Base-by-base conservation (phyloP, 2,797 vertebrate species). In the Lutjanus argentimaculatus region DNA sequence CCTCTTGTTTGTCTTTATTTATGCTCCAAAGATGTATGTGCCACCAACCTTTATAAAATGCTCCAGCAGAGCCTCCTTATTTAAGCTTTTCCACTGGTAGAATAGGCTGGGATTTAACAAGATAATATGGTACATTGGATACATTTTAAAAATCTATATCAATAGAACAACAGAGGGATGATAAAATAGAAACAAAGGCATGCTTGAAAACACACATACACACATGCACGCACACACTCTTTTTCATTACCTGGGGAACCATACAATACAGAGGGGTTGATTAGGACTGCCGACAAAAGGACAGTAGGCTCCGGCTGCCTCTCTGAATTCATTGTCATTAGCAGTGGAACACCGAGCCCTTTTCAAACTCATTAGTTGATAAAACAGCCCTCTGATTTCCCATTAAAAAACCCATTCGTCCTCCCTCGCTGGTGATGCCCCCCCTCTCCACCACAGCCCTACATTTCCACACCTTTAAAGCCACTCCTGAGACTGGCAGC, bases 361-460 rank as follows among this genome's bases (percentile, higher is more conserved):
- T 94, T 93, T 93, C 89, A 92, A 93, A 95, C 92, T 95, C 93
- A 95, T 95, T 95, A 95, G 91, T 91, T 93, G 93, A 95, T 95
- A 94, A 95, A 95, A 94, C 91, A 93, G 90, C 88, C 85, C 88
- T 94, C 93, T 89, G 93, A 94, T 94, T 95, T 93, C 86, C 90
- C 83, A 93, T 95, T 94, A 91, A 94, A 94, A 92, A 91, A 85
- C 59, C 69, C 84, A 93, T 94, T 87, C 53, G 67, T 92, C 87
- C 88, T 88, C 91, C 80, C 77, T 88, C 53, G 30, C 84, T 88
- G 72, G 19, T 6, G 58, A 84, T 61, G 85, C 77, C 30, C 74
- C 72, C 77, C 53, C 13, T 45, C 43, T 12, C 3, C 57, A 43
- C 69, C 12, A 1, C 72, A 65, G 80, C 80, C 80, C 63, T 64